Evolutionary conservation across 2,113 vertebrate genomes (phyloP), one percentile per base, ranked within the genome.

Genomic region (Blennius ocellaris): DNA sequence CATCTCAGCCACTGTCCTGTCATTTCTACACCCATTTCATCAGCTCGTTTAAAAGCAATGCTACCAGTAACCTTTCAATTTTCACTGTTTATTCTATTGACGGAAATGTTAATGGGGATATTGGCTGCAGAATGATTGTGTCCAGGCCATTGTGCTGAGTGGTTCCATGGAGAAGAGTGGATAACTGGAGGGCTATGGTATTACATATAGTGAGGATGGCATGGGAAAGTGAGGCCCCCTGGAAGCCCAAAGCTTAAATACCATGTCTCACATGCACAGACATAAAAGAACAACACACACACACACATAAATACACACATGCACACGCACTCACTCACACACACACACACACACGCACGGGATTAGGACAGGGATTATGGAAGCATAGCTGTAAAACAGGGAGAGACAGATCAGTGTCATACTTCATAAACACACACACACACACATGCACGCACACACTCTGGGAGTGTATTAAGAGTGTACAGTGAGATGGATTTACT

Each of bases 321-420:
- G 4, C 21, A 30, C 21, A 30, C 21, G 4, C 21, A 30, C 21
- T 37, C 61, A 47, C 63, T 30, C 12, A 57, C 37, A 66, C 48
- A 76, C 10, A 61, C 39, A 51, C 7, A 69, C 12, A 66, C 30
- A 45, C 21, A 54, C 41, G 47, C 10, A 51, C 12, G 44, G 89
- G 90, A 89, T 92, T 89, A 90, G 77, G 86, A 83, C 66, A 54
- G 63, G 86, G 90, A 90, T 92, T 90, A 90, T 76, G 39, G 69
- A 79, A 80, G 79, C 81, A 72, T 78, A 81, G 80, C 82, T 76
- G 85, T 85, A 88, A 84, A 87, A 90, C 80, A 85, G 81, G 79
- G 79, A 84, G 69, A 81, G 74, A 88, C 85, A 84, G 87, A 88
- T 89, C 87, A 71, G 80, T 84, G 84, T 86, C 80, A 87, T 80